phyloP scores from a whole-genome alignment of 2,113 vertebrate genomes.

The Halcyon malimbica region DNA sequence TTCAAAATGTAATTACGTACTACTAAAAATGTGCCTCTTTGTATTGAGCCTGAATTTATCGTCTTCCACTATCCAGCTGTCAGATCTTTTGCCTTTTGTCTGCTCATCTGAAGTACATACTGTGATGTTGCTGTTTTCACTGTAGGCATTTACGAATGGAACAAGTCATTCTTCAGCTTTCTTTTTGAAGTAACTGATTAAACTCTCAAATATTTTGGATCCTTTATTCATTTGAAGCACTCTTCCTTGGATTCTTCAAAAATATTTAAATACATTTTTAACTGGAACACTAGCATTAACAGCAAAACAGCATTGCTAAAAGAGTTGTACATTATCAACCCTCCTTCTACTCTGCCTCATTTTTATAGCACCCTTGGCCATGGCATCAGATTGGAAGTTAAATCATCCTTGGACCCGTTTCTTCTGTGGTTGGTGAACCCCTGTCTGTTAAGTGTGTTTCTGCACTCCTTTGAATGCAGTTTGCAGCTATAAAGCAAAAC shows the following conservation, averaged over 20 bases:
- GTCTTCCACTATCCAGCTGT: constrained; percentile 25
- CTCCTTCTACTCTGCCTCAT: not conserved
- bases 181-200: not conserved
- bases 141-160: not conserved
- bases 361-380: not conserved
- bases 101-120: not conserved
- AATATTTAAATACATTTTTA: not conserved
- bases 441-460: not conserved
- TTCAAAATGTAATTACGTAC: not conserved
- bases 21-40: not conserved
- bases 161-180: not conserved
- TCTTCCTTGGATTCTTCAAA: not conserved
- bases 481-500: not conserved
- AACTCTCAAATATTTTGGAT: not conserved
- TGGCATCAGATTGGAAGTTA: not conserved
- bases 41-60: not conserved
- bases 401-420: not conserved
- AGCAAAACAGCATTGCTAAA: not conserved
- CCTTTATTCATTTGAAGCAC: not conserved
- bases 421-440: not conserved
- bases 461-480: not conserved
- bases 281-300: not conserved
- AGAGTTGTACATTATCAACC: not conserved
- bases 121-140: not conserved
- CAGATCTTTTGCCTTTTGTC: constrained; percentile 19